phyloP scores from a whole-genome alignment of 1,140 invertebrate species.

The Drosophila nigrodunni region DNA sequence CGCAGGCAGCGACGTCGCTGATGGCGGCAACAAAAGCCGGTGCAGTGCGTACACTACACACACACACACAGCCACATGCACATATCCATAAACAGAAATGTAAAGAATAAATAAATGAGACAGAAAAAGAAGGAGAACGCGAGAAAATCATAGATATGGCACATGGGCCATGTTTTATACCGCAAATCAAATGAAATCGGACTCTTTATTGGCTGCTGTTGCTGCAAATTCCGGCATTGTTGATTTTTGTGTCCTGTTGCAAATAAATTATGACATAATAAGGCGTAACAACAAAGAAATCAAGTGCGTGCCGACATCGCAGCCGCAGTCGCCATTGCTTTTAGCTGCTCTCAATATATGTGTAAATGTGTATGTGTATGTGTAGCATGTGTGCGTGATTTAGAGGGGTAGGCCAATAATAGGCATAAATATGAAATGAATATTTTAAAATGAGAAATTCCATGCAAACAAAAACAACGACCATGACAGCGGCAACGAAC shows the following conservation, averaged over 20 bases:
- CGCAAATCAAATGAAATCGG: conserved; percentile 66
- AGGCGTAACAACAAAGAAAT: conserved; percentile 50
- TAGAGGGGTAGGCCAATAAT: conserved; percentile 39
- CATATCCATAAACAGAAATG: not conserved
- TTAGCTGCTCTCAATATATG: not conserved
- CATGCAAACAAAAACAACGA: conserved; percentile 62
- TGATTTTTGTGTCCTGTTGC: conserved; percentile 62
- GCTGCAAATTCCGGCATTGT: conserved; percentile 70
- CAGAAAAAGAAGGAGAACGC: not conserved
- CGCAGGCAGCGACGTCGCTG: conserved; percentile 23
- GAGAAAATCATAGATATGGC: not conserved
- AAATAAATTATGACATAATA: conserved; percentile 80
- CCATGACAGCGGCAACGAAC: not conserved
- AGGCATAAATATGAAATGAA: conserved; percentile 59
- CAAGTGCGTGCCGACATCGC: conserved; percentile 52
- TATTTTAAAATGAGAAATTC: conserved; percentile 72
- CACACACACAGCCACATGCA: not conserved
- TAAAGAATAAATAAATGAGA: not conserved
- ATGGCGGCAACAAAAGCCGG: conserved; percentile 70
- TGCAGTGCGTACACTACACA: conserved; percentile 59
- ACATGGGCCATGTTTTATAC: conserved; percentile 31
- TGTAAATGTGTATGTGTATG: not conserved
- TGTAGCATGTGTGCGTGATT: not conserved
- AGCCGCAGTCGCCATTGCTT: not conserved
- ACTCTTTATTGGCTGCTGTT: conserved; percentile 69